Percentiles rank a stretch among this genome's conserved stretches.
phyloP scores from a whole-genome alignment of 2,888 invertebrate species.

The Zygogramma bicolorata region DNA sequence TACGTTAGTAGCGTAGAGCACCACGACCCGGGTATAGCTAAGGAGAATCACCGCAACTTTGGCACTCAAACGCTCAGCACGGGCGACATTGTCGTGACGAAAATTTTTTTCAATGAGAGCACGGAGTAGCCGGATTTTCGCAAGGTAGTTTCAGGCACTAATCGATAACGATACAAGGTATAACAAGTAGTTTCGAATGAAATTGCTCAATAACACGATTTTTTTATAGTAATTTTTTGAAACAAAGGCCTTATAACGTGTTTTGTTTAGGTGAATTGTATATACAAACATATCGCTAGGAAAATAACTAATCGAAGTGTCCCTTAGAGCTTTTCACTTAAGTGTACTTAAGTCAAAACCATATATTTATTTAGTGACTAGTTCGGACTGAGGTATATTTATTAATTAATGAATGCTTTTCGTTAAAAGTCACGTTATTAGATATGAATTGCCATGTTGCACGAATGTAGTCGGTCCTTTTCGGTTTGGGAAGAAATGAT shows the following conservation, averaged over 20 bases:
- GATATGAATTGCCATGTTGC: not conserved
- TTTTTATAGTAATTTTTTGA: slow-evolving; percentile 27
- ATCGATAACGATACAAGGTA: slow-evolving; percentile 36
- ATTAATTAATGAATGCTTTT: not conserved
- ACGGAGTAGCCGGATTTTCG: slow-evolving; percentile 55
- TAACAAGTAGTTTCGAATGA: slow-evolving; percentile 23
- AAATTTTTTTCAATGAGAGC: slow-evolving; percentile 72
- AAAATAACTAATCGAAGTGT: not conserved
- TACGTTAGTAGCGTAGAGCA: slow-evolving; percentile 55
- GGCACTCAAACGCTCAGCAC: slow-evolving; percentile 90
- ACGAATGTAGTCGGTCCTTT: not conserved
- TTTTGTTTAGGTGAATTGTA: slow-evolving; percentile 11
- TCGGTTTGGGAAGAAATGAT: not conserved
- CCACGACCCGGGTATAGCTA: slow-evolving; percentile 65
- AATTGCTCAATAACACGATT: slow-evolving; percentile 44
- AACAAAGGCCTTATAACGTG: slow-evolving; percentile 17
- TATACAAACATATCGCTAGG: not conserved
- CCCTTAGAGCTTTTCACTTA: not conserved
- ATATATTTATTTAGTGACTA: too few species aligned
- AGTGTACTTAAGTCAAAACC: not conserved
- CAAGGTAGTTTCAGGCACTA: slow-evolving; percentile 26
- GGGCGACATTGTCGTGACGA: slow-evolving; percentile 92
- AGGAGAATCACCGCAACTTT: slow-evolving; percentile 69
- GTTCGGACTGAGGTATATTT: too few species aligned
- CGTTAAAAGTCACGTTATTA: not conserved